Evolutionary conservation across 2,113 vertebrate genomes (phyloP), one percentile per base, ranked within the genome.

Genomic region (Lepisosteus osseus): DNA sequence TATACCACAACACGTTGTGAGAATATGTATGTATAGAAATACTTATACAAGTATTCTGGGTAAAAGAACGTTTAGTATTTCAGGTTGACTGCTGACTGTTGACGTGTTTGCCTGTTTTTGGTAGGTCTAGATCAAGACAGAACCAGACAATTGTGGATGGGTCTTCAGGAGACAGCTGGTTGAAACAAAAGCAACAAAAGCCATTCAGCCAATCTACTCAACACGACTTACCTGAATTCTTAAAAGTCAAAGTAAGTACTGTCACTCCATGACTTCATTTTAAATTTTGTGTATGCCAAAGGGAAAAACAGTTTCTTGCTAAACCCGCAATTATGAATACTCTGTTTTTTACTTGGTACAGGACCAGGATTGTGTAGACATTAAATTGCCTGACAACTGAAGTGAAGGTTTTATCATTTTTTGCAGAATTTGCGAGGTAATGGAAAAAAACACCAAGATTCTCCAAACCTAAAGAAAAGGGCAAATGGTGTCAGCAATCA

Each of bases 371-470:
- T 29, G 29, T 29, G 29, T 29, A 29, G 29, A 29, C 29, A 29
- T 29, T 29, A 29, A 29, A 29, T 29, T 29, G 29, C 29, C 29
- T 29, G 29, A 29, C n/a, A 54, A 7, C 15, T 45, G 4, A 61
- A 41, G 12, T 15, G 3, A 41, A 6, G 0, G 7, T 9, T 44
- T 40, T 59, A 8, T 81, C 67, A 61, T 6, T 14, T 81, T 70
- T 79, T 72, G 41, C 76, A 94, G 92, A 94, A 80, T 86, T 88
- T 89, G 69, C 95, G 85, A 81, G 85, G 81, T 78, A 94, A 93
- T 82, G 94, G 93, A 59, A 97, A 85, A 87, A 98, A 94, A 82
- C 72, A 86, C 70, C 95, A 95, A 80, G 96, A 97, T 5, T 90
- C 88, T n/a, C 86, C 88, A 15, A 90, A 80, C 77, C 86, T 89